Conservation (phyloP, 1,140 invertebrate species). For the Fopius arisanus region DNA sequence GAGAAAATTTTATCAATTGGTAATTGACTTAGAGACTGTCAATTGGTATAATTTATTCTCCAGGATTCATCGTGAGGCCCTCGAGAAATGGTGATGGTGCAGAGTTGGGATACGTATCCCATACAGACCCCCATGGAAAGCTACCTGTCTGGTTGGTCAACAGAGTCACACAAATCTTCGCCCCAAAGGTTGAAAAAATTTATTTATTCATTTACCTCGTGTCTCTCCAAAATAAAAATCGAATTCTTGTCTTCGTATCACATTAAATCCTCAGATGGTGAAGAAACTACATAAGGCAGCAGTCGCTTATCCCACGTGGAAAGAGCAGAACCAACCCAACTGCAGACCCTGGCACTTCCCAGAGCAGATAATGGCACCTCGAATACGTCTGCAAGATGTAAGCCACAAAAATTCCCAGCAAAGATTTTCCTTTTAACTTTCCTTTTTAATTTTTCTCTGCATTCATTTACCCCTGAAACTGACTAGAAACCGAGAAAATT, state of each 20-base stretch:
- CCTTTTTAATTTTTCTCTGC: no score
- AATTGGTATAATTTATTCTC: slow-evolving; percentile 27
- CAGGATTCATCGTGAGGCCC: slow-evolving; percentile 66
- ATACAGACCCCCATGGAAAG: slow-evolving; percentile 88
- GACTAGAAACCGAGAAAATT: no score
- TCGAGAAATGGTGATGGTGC: slow-evolving; percentile 70
- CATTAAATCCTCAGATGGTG: slow-evolving; percentile 64
- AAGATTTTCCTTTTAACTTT: no score
- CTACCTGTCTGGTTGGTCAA: slow-evolving; percentile 90
- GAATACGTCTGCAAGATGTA: slow-evolving; percentile 74
- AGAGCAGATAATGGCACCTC: slow-evolving; percentile 78
- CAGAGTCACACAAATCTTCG: slow-evolving; percentile 85
- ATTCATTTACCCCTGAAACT: no score
- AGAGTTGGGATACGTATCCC: slow-evolving; percentile 84
- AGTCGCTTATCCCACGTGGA: slow-evolving; percentile 81
- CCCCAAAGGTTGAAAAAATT: slow-evolving; percentile 72
- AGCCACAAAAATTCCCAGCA: no score
- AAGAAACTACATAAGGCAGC: slow-evolving; percentile 84
- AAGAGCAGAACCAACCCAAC: slow-evolving; percentile 76
- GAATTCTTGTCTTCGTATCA: neutral
- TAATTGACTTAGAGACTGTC: slow-evolving; percentile 21
- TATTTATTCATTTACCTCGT: neutral
- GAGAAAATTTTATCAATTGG: neutral
- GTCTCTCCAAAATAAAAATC: no score
- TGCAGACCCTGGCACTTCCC: slow-evolving; percentile 88